Base-by-base conservation (phyloP, 2,888 invertebrate species). In the Punctoribates punctum region DNA sequence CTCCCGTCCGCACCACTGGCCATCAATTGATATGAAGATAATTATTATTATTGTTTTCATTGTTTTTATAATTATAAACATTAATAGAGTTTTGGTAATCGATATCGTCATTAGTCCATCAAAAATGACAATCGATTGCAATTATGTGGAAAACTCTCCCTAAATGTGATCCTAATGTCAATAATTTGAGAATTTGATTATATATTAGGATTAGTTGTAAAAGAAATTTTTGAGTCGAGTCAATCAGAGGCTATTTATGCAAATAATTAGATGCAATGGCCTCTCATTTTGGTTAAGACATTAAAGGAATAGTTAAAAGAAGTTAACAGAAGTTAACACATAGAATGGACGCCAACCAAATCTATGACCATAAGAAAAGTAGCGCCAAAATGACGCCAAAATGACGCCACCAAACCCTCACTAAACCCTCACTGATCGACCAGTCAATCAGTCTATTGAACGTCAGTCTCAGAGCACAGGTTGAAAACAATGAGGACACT, bases 361-460 rank as follows among this genome's bases (percentile, higher is more conserved):
- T 27, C 1, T n/a, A 27, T 27, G 23, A 27, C 27, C 60, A 25
- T 60, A 17, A 20, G 20, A 2, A 60, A 60, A 27, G 11, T 8
- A 25, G 60, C 60, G 60, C 60, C 60, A 60, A 4, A n/a, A 6
- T 11, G 51, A 51, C 51, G 51, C 51, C 51, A n/a, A n/a, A 57
- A 23, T 17, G 57, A 48, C 48, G 48, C 48, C 48, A n/a, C n/a
- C n/a, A n/a, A n/a, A n/a, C n/a, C n/a, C n/a, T n/a, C n/a, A 51
- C 51, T 60, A 4, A 17, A 17, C 60, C 60, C 17, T 60, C 27
- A 25, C 60, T 17, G 29, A 60, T 5, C 20, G 13, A 27, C 20
- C 60, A 60, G 60, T 57, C 27, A n/a, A 27, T n/a, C 29, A 60
- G 9, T 57, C 25, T 1, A 57, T 4, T 57, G 20, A n/a, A 57